Base-by-base conservation (phyloP, 2,797 vertebrate species). In the Gallirallus australis region DNA sequence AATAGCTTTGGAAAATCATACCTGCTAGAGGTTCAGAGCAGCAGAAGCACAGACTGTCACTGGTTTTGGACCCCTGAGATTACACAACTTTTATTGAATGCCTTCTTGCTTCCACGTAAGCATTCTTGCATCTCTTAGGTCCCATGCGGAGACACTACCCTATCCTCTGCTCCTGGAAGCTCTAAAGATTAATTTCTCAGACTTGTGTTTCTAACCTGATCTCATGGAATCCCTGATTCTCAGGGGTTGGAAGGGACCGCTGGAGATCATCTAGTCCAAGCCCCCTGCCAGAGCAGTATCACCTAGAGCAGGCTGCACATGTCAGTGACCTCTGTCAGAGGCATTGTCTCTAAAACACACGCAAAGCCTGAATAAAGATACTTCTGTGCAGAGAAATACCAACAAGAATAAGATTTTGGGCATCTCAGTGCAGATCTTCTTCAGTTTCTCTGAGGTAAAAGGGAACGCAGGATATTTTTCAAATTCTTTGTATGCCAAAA, bases 71-170 rank as follows among this genome's bases (percentile, higher is more conserved):
- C 9, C 12, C 12, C 8, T 37, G 48, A 16, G 21, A 45, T 53
- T 78, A 8, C 14, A 14, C 8, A 33, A 27, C 27, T 47, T 35
- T 10, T 63, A 13, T 12, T 65, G 45, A 37, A 11, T 78, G 42
- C 23, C 35, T 71, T 52, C 12, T 8, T 56, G 12, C 15, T 88
- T 86, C 27, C 21, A 8, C 12, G 28, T 35, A 50, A 81, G 18
- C 53, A 42, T 50, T 47, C 47, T 47, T 12, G 12, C 16, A 48
- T 45, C 15, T 69, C 54, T 59, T 59, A 63, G 19, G 15, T 66
- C 4, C 3, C 1, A 5, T 1, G 0, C 15, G 37, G 39, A 40
- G 48, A 59, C 3, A 12, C 8, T 17, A 31, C 4, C 12, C 5
- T 45, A 7, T 33, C 31, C 10, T 76, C 24, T 40, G 8, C 24